phyloP scores from a whole-genome alignment of 2,797 vertebrate genomes.

The Columba guinea region DNA sequence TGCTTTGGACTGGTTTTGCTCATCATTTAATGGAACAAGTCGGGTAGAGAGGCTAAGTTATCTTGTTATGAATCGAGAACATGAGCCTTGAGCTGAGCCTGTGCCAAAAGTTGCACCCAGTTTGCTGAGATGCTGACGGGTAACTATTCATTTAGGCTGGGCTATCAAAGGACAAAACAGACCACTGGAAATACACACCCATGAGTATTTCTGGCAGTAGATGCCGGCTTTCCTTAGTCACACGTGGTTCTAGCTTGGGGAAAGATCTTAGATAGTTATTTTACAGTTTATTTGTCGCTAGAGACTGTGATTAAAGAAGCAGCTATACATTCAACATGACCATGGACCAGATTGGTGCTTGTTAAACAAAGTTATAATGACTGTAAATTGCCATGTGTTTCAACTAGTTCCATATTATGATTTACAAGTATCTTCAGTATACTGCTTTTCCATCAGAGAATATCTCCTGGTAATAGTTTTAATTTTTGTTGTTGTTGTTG shows the following conservation, averaged over 20 bases:
- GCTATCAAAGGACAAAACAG: neutral
- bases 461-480: neutral
- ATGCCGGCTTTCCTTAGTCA: neutral
- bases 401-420: neutral
- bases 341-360: neutral
- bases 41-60: neutral
- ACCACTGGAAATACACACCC: neutral
- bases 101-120: neutral
- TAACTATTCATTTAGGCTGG: neutral
- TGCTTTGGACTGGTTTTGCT: constrained; percentile 35
- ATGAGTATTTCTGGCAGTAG: neutral
- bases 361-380: neutral
- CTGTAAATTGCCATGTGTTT: neutral
- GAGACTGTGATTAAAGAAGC: neutral
- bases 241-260: neutral
- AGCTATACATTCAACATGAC: neutral
- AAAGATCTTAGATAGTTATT: neutral
- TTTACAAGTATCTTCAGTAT: neutral
- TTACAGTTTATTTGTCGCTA: neutral
- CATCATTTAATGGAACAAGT: neutral
- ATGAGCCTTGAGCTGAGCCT: neutral
- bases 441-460: neutral
- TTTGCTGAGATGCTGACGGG: neutral
- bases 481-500: neutral
- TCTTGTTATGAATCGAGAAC: neutral